Evolutionary conservation across 2,888 invertebrate genomes (phyloP), one percentile per base, ranked within the genome.

Genomic region (Hemithea aestivaria): DNA sequence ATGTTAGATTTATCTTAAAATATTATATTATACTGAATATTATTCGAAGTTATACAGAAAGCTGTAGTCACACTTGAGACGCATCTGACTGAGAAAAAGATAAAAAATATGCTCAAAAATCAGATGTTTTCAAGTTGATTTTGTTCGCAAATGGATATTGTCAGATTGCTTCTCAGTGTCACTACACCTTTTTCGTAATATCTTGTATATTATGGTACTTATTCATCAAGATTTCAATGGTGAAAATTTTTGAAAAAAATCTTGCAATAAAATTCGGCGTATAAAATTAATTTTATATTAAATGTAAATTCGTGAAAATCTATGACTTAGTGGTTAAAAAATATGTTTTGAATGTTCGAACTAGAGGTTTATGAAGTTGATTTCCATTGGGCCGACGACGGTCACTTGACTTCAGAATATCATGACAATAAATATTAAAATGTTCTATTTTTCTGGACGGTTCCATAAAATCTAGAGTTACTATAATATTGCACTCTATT

Each of bases 391-490:
- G 48, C 48, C 24, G 40, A 46, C 45, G 58, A 42, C 57, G 48
- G 26, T 51, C 48, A 42, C 50, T 30, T 46, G 62, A 66, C 59
- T 66, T 66, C 56, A 67, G 62, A 73, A 62, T 64, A 73, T 74
- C 75, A 77, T 84, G 84, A 84, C 84, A 85, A 84, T 85, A 85
- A 82, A 63, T 73, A 70, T 70, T 62, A 66, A 5, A 16, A 67
- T 59, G 54, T 63, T 72, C 62, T 80, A 80, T 82, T 78, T 81
- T 73, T 71, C 72, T 70, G 67, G 43, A 48, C 48, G 53, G 30
- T 46, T 47, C 40, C 51, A 47, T 43, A 16, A 21, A 26, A 20
- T 21, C 7, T 41, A 36, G 20, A 30, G 41, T 32, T 48, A 40
- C 23, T 32, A 36, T 40, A 22, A 48, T 44, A 38, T 22, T 35